These are phyloP conservation scores for Pomacea canaliculata DNA, from an alignment of 2,888 invertebrate species.

Conservation along the genomic window DNA sequence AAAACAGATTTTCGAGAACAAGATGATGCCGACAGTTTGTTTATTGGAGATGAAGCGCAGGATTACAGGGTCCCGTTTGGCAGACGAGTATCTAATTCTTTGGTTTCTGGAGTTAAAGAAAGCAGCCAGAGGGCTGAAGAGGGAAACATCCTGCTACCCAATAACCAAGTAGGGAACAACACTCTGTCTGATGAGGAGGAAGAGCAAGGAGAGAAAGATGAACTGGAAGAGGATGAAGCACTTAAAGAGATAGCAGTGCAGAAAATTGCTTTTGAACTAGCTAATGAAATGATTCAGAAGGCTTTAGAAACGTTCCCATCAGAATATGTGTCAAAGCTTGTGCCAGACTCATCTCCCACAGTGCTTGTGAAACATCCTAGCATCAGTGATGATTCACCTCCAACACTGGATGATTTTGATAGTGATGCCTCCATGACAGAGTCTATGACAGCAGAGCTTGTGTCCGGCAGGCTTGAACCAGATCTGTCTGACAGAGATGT, in stretches of 20 bases:
- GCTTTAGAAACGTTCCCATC: constrained; percentile 53
- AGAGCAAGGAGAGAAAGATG: constrained; percentile 12
- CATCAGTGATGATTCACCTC: constrained; percentile 21
- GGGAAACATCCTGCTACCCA: neutral
- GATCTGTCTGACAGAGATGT: neutral
- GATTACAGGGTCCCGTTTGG: neutral
- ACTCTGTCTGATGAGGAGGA: neutral
- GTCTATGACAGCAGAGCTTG: neutral
- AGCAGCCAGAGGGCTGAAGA: neutral
- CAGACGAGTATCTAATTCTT: neutral
- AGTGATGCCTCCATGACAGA: neutral
- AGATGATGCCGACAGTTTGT: neutral
- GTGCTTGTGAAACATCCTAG: constrained; percentile 2
- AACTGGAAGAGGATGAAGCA: constrained; percentile 7
- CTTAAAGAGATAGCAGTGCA: constrained; percentile 36
- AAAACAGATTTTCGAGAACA: neutral
- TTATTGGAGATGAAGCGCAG: neutral
- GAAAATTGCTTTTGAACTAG: constrained; percentile 48
- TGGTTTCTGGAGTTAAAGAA: neutral
- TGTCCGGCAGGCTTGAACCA: neutral
- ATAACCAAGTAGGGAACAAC: neutral
- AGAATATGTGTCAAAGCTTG: constrained; percentile 15
- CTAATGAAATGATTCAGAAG: constrained; percentile 53
- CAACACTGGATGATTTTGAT: constrained; percentile 7
- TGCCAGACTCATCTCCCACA: neutral